phyloP scores from a whole-genome alignment of 2,888 invertebrate species.

The Pocota personata region DNA sequence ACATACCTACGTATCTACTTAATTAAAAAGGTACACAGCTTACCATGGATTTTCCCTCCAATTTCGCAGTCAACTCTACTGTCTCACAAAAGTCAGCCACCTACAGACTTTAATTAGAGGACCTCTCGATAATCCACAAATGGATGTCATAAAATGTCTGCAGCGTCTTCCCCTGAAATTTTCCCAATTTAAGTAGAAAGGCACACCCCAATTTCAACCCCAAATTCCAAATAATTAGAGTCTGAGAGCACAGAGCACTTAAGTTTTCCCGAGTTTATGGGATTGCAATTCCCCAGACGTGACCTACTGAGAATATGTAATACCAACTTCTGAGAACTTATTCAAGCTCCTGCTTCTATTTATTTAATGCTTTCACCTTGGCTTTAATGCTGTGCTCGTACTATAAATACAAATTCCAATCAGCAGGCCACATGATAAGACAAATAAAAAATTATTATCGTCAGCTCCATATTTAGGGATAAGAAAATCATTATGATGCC shows the following conservation, averaged over 20 bases:
- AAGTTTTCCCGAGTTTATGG: constrained; percentile 14
- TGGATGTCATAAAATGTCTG: constrained; percentile 17
- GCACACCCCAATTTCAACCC: background rate
- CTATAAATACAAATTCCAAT: too few species aligned
- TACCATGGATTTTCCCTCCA: background rate
- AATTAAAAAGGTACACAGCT: background rate
- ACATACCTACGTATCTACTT: background rate
- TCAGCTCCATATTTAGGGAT: background rate
- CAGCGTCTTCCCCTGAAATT: background rate
- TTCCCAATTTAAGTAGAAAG: background rate
- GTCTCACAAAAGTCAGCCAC: background rate
- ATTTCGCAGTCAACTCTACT: background rate
- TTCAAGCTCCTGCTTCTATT: background rate
- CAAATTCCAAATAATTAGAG: constrained; percentile 20
- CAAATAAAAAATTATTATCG: background rate
- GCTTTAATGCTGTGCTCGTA: background rate
- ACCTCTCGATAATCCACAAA: constrained; percentile 28
- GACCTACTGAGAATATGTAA: background rate
- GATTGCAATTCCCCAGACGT: constrained; percentile 27
- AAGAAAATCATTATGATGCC: constrained; percentile 2
- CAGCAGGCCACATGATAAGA: background rate
- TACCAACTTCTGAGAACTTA: background rate
- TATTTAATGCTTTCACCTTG: constrained; percentile 10
- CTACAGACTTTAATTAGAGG: constrained; percentile 28
- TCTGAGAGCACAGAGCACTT: background rate